Conservation (phyloP, 2,113 vertebrate genomes). For the Lepidiolamprologus cunningtoni region DNA sequence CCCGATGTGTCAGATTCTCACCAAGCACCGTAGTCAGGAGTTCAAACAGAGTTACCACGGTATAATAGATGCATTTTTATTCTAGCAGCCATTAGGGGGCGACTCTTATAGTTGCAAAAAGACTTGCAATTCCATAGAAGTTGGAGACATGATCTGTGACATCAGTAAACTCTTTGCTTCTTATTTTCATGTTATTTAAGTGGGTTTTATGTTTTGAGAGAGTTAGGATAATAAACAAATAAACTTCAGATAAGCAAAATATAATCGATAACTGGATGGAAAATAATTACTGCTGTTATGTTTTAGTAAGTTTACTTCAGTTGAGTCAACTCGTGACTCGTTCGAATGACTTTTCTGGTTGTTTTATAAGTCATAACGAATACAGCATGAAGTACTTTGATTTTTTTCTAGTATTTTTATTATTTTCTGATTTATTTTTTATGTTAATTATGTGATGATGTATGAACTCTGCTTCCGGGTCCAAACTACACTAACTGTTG, state of each 20-base stretch:
- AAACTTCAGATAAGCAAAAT: not conserved
- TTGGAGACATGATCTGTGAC: not conserved
- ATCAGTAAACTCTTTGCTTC: not conserved
- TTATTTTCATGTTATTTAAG: not conserved
- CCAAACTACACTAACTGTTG: not conserved
- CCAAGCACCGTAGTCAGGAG: not conserved
- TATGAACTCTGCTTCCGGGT: not conserved
- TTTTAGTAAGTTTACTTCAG: not conserved
- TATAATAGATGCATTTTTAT: not conserved
- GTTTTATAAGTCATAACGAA: not conserved
- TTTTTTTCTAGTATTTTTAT: not conserved
- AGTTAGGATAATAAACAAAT: not conserved
- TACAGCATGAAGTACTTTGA: not conserved
- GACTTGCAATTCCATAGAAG: not conserved
- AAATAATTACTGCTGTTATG: accelerated
- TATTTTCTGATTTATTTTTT: not conserved
- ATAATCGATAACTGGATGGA: not conserved
- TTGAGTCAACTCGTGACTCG: not conserved
- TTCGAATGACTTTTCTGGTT: not conserved
- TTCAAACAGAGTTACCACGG: not conserved
- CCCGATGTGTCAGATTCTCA: not conserved
- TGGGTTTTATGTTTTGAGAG: accelerated
- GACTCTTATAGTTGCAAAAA: not conserved
- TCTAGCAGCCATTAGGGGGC: not conserved
- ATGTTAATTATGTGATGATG: not conserved